Conservation (phyloP, 1,140 invertebrate species). For the Drosophila prosaltans region DNA sequence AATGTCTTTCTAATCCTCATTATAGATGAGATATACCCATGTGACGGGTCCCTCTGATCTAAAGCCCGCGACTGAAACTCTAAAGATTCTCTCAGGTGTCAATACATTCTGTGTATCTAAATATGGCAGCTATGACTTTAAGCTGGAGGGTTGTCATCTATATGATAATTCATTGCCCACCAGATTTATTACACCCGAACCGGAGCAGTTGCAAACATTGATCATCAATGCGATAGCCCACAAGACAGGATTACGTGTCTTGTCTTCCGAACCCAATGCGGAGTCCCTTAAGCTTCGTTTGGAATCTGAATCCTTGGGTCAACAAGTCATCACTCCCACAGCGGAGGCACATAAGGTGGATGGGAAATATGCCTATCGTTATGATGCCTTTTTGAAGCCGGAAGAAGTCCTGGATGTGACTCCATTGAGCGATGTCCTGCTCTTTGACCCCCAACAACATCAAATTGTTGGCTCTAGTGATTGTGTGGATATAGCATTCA, state of each 20-base stretch:
- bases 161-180: constrained; percentile 85
- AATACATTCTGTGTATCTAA: constrained; percentile 88
- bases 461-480: constrained; percentile 88
- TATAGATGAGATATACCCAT: constrained; percentile 71
- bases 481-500: constrained; percentile 87
- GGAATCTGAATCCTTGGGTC: constrained; percentile 74
- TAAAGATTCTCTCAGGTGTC: constrained; percentile 83
- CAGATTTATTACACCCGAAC: constrained; percentile 71
- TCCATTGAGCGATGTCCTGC: constrained; percentile 87
- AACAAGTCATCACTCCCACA: constrained; percentile 74
- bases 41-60: constrained; percentile 45
- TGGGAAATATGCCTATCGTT: constrained; percentile 83
- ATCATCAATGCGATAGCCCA: constrained; percentile 83
- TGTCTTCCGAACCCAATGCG: constrained; percentile 73
- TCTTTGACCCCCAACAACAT: constrained; percentile 88
- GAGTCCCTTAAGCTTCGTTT: constrained; percentile 80
- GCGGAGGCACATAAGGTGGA: constrained; percentile 78
- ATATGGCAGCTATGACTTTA: constrained; percentile 89
- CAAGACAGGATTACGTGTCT: constrained; percentile 83
- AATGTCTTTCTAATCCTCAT: background rate
- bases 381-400: constrained; percentile 85
- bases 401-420: constrained; percentile 86
- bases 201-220: constrained; percentile 67
- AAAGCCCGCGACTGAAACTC: constrained; percentile 55
- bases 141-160: constrained; percentile 92